Evolutionary conservation across 2,797 vertebrate species (phyloP), one percentile per base, ranked within the genome.

Genomic region (Rousettus madagascariensis): DNA sequence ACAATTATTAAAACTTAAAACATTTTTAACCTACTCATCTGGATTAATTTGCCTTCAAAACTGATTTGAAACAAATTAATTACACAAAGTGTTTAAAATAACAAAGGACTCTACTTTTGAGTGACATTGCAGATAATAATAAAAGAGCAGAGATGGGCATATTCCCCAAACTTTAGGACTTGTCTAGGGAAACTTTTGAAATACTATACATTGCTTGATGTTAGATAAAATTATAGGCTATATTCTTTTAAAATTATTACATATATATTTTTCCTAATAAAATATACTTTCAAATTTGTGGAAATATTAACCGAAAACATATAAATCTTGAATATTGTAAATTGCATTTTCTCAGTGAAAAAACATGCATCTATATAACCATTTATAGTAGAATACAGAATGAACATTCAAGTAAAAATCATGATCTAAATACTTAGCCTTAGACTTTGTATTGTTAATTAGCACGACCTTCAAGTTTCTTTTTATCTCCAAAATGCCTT

Each of bases 51-150:
- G 20, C 26, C 6, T 66, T 85, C n/a, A 55, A 86, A 80, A 84
- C 12, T 90, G 16, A 92, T 71, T 95, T 94, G 11, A 80, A 91
- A 86, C 17, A 43, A 95, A 82, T 59, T 36, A 63, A n/a, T 71
- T 53, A 69, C 0, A 41, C 5, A 41, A 74, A 22, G 1, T 80
- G 1, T 20, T 90, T 95, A 51, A 72, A 77, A 69, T 53, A 79
- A 69, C n/a, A 82, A 84, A 65, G 1, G 51, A 16, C 59, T 71
- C 28, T 63, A 83, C 30, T 74, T 86, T 36, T 71, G 13, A 90
- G 46, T 79, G 30, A 65, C 15, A 41, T 9, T 91, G 11, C 10
- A 72, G 22, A 26, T 88, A 78, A 36, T 68, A 49, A 80, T 59
- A 41, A 2, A 65, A 61, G 24, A 17, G 8, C 2, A 59, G 22